A percentile compares a stretch with the other conserved stretches of the same genome.
These are phyloP conservation scores for Tachypleus tridentatus DNA, from an alignment of 1,140 invertebrate species.

Conservation along the genomic window DNA sequence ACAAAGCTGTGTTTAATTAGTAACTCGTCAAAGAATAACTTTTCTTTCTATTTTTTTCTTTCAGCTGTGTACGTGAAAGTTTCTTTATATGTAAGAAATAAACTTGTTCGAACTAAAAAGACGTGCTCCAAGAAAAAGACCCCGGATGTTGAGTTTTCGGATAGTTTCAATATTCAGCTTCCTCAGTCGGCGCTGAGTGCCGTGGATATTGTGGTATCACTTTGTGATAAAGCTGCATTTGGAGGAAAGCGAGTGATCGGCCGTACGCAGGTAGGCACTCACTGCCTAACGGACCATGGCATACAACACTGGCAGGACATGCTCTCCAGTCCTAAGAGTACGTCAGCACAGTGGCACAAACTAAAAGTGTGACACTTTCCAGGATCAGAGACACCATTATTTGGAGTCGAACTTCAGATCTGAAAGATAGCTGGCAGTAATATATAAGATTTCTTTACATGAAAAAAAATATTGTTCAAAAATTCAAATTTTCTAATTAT, in stretches of 20 bases:
- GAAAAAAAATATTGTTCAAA: too few relatives aligned
- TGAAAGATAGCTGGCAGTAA: too few relatives aligned
- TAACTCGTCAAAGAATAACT: too few relatives aligned
- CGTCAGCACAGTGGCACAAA: slow-evolving; percentile 16
- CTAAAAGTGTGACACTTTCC: neutral
- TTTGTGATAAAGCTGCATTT: slow-evolving; percentile 13
- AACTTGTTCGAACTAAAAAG: slow-evolving; percentile 16
- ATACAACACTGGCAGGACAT: slow-evolving; percentile 20
- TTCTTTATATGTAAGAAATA: slow-evolving; percentile 14
- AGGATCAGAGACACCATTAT: too few relatives aligned
- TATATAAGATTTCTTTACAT: too few relatives aligned
- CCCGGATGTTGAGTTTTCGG: slow-evolving; percentile 17
- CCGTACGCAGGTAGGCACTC: slow-evolving; percentile 16
- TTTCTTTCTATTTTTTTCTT: slow-evolving; percentile 15
- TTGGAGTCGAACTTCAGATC: too few relatives aligned
- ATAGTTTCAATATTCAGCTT: slow-evolving; percentile 16
- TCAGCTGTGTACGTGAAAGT: slow-evolving; percentile 18
- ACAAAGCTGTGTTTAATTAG: too few relatives aligned
- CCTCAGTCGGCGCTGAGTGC: slow-evolving; percentile 8
- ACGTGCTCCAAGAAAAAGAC: slow-evolving; percentile 9
- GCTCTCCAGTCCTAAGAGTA: slow-evolving; percentile 16
- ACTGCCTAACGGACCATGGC: slow-evolving; percentile 14
- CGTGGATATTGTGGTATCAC: slow-evolving; percentile 12
- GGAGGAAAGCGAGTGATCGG: slow-evolving; percentile 11
- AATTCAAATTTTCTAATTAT: too few relatives aligned